Conservation (phyloP, 53 echinoderm and acorn worm genomes). For the Paracentrotus lividus region DNA sequence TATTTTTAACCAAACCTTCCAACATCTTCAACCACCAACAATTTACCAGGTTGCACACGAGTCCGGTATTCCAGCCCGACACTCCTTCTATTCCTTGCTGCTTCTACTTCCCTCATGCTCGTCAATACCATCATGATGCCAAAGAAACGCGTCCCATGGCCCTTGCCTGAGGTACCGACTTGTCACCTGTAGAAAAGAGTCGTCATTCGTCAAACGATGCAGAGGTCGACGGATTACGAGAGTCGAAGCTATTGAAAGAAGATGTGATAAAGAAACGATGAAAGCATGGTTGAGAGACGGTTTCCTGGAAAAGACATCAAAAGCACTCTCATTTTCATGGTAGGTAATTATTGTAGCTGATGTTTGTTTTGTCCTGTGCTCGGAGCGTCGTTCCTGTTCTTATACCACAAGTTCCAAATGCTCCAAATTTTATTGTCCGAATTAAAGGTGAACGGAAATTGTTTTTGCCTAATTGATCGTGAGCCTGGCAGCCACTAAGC, state of each 20-base stretch:
- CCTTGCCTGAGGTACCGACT: slow-evolving; percentile 85
- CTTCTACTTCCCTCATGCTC: slow-evolving; percentile 65
- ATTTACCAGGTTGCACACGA: slow-evolving; percentile 88
- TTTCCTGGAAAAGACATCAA: neutral
- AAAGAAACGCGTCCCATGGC: slow-evolving; percentile 86
- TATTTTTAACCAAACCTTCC: no score
- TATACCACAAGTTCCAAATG: no score
- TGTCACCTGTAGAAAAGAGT: neutral
- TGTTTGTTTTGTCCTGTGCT: no score
- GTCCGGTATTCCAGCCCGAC: slow-evolving; percentile 73
- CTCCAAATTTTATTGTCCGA: no score
- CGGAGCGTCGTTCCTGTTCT: no score
- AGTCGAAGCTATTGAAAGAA: neutral
- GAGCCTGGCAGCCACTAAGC: no score
- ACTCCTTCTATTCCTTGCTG: slow-evolving; percentile 81
- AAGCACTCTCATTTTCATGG: neutral
- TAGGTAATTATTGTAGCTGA: no score
- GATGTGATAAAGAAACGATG: neutral
- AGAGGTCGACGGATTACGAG: neutral
- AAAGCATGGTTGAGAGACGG: neutral
- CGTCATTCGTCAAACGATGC: neutral
- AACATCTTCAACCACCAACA: no score
- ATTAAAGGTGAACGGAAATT: no score
- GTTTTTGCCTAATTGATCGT: no score
- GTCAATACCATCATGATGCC: slow-evolving; percentile 88